A percentile compares a stretch with the other conserved stretches of the same genome.
Evolutionary conservation across 2,113 vertebrate species (phyloP).

Genomic region (Callorhinus ursinus): DNA sequence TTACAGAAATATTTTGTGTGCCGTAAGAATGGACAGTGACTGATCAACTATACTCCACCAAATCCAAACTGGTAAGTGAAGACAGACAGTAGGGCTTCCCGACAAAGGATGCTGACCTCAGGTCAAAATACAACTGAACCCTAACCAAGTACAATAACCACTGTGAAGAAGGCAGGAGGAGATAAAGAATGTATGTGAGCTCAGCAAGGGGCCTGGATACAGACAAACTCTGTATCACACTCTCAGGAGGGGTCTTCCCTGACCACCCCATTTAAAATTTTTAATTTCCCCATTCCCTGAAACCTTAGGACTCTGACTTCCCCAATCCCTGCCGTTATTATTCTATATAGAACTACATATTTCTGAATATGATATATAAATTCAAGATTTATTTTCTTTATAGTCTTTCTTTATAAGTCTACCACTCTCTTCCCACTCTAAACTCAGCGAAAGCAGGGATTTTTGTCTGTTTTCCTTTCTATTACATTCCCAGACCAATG

Average conservation of each 20-base stretch:
- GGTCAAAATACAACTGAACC: not conserved
- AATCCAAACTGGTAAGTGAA: not conserved
- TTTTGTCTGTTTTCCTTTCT: slow-evolving; percentile 25
- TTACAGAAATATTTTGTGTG: not conserved
- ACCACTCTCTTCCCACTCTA: not conserved
- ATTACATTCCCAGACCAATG: not conserved
- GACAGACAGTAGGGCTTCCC: not conserved
- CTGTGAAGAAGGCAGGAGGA: not conserved
- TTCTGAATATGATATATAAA: not conserved
- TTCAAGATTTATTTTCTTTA: not conserved
- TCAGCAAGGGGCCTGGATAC: not conserved
- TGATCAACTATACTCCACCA: not conserved
- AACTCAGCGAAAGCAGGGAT: not conserved
- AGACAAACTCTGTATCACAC: fast-evolving
- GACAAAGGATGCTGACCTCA: not conserved
- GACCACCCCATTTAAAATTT: not conserved
- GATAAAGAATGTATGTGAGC: not conserved
- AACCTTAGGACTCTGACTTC: not conserved
- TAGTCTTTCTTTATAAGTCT: not conserved
- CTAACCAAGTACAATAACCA: not conserved
- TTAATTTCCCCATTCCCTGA: not conserved
- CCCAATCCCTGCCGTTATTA: not conserved
- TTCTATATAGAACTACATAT: not conserved
- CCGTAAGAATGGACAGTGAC: not conserved
- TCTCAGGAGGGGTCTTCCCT: not conserved